phyloP scores from a whole-genome alignment of 2,797 vertebrate species.

The Neomorphus geoffroyi region DNA sequence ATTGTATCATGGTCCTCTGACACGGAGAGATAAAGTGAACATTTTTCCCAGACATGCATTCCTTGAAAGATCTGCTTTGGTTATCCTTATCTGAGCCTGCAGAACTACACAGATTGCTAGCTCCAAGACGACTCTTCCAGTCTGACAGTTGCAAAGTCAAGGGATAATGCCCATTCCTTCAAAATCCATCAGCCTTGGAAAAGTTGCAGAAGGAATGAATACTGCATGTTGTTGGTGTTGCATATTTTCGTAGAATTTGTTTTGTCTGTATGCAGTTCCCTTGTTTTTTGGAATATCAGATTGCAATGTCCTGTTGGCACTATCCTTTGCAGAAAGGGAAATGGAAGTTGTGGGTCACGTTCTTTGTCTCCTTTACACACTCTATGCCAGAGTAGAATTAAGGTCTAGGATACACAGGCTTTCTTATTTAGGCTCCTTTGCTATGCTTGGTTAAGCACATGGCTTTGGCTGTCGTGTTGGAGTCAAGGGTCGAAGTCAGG shows the following conservation, averaged over 20 bases:
- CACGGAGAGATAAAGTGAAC: neutral
- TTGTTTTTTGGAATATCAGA: neutral
- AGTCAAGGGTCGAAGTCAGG: neutral
- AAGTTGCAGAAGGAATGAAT: neutral
- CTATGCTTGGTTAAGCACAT: neutral
- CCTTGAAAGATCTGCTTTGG: neutral
- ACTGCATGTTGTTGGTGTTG: neutral
- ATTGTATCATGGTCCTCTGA: neutral
- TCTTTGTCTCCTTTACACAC: neutral
- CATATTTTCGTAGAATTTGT: neutral
- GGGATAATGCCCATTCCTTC: neutral
- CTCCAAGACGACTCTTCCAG: neutral
- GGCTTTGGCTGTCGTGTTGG: neutral
- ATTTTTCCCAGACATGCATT: neutral
- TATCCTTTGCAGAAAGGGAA: neutral
- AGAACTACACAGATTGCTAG: neutral
- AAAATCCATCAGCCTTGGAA: neutral
- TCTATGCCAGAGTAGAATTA: neutral
- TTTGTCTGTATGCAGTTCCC: neutral
- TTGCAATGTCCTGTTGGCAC: neutral
- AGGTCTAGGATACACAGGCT: neutral
- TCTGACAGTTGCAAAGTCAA: neutral
- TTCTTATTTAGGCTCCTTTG: neutral
- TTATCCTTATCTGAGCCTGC: neutral
- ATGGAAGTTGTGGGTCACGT: neutral